These are phyloP conservation scores for Dromius quadrimaculatus DNA, from an alignment of 2,888 invertebrate species.

Conservation along the genomic window DNA sequence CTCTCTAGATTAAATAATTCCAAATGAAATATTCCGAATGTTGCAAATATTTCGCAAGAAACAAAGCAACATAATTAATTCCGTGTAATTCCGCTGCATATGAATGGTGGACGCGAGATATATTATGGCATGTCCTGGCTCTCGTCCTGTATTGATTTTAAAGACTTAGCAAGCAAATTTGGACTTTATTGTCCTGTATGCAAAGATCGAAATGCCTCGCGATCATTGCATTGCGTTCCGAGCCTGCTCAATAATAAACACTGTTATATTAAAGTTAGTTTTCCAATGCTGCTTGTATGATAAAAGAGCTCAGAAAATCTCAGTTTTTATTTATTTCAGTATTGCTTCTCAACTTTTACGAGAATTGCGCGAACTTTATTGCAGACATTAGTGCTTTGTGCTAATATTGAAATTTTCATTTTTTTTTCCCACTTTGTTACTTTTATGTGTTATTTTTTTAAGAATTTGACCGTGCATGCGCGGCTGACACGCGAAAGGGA, in stretches of 20 bases:
- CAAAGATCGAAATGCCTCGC: conserved; percentile 54
- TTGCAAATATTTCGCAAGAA: neutral
- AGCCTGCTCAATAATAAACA: conserved; percentile 63
- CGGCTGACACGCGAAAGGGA: conserved; percentile 57
- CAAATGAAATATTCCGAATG: neutral
- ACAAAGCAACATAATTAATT: conserved; percentile 29
- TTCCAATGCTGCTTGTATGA: conserved; percentile 49
- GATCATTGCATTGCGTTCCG: conserved; percentile 59
- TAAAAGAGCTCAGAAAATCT: conserved; percentile 44
- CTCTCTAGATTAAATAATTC: too few relatives aligned
- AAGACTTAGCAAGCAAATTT: conserved; percentile 62
- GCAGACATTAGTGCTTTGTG: conserved; percentile 23
- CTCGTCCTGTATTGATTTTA: conserved; percentile 67
- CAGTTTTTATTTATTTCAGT: conserved; percentile 32
- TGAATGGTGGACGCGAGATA: conserved; percentile 66
- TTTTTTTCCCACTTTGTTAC: too few relatives aligned
- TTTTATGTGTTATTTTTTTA: too few relatives aligned
- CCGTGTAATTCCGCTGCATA: conserved; percentile 59
- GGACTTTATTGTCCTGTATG: conserved; percentile 59
- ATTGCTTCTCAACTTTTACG: conserved; percentile 28
- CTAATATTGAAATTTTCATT: too few relatives aligned
- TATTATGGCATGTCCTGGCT: conserved; percentile 66
- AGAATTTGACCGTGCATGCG: conserved; percentile 56
- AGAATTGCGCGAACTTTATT: conserved; percentile 17
- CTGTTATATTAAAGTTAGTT: conserved; percentile 62